phyloP scores from a whole-genome alignment of 2,888 invertebrate genomes.

The Shargacucullia verbasci region DNA sequence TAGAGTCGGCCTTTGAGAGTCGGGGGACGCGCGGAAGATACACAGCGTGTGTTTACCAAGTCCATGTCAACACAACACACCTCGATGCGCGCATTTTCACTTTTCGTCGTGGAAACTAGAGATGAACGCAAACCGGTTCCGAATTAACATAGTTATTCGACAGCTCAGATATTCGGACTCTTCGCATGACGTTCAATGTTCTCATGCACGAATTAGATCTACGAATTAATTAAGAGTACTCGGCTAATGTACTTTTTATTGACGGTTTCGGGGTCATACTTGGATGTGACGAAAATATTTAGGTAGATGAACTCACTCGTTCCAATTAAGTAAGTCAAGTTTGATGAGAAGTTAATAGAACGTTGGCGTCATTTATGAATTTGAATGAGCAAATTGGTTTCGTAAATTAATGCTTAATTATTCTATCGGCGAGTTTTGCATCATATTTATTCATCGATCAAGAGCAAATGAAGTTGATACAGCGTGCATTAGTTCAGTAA shows the following conservation, averaged over 20 bases:
- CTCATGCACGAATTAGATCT: constrained; percentile 55
- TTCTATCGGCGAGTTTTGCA: background rate
- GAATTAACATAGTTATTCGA: constrained; percentile 66
- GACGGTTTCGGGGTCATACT: constrained; percentile 57
- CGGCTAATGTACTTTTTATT: constrained; percentile 59
- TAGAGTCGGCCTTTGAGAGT: background rate
- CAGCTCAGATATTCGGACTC: constrained; percentile 37
- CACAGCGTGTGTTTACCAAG: constrained; percentile 22
- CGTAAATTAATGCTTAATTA: background rate
- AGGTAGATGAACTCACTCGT: constrained; percentile 34
- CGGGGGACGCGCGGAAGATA: background rate
- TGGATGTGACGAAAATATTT: constrained; percentile 33
- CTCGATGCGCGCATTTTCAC: constrained; percentile 73
- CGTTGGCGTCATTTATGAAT: constrained; percentile 12
- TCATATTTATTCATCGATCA: too few species aligned
- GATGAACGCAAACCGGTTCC: constrained; percentile 63
- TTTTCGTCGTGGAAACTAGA: constrained; percentile 75
- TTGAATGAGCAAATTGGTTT: constrained; percentile 4
- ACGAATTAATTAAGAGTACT: constrained; percentile 66
- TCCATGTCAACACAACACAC: constrained; percentile 48
- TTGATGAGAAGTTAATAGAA: constrained; percentile 3
- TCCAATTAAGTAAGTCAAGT: constrained; percentile 31
- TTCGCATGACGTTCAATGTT: constrained; percentile 40
- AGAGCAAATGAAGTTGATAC: constrained; percentile 7
- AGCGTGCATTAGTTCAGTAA: constrained; percentile 18